A percentile compares a stretch with the other conserved stretches of the same genome.
These are phyloP conservation scores for Zingel zingel DNA, from an alignment of 2,113 vertebrate species.

Conservation along the genomic window DNA sequence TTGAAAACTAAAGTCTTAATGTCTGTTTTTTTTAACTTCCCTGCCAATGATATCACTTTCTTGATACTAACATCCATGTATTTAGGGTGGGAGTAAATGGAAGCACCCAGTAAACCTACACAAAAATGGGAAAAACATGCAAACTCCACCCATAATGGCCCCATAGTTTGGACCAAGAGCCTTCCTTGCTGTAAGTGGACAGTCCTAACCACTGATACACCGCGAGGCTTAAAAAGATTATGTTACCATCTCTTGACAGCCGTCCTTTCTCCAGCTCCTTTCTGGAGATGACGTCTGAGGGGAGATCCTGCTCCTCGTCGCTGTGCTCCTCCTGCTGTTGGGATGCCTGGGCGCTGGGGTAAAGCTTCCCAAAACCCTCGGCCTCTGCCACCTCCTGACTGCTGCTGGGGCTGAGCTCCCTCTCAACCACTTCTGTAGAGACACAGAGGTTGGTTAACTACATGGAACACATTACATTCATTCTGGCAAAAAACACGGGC, in stretches of 20 bases:
- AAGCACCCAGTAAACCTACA: background rate
- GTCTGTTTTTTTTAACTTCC: background rate
- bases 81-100: background rate
- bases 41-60: background rate
- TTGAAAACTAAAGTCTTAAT: background rate
- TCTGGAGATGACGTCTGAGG: constrained; percentile 92
- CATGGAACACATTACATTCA: background rate
- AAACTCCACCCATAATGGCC: background rate
- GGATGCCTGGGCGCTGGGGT: constrained; percentile 85
- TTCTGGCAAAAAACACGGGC: background rate
- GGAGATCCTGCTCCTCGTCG: constrained; percentile 88
- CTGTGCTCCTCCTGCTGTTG: constrained; percentile 85
- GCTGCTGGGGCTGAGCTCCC: constrained; percentile 65
- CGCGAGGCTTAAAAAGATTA: rapidly evolving
- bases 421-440: constrained; percentile 37
- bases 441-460: background rate
- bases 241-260: constrained; percentile 92
- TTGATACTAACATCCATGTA: background rate
- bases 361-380: constrained; percentile 95
- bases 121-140: background rate
- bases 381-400: constrained; percentile 49
- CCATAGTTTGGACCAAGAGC: background rate
- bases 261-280: constrained; percentile 93
- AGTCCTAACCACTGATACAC: too few species aligned
- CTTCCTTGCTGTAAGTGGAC: background rate